Base-by-base conservation (phyloP, 1,140 invertebrate genomes). In the Scylla paramamosain region DNA sequence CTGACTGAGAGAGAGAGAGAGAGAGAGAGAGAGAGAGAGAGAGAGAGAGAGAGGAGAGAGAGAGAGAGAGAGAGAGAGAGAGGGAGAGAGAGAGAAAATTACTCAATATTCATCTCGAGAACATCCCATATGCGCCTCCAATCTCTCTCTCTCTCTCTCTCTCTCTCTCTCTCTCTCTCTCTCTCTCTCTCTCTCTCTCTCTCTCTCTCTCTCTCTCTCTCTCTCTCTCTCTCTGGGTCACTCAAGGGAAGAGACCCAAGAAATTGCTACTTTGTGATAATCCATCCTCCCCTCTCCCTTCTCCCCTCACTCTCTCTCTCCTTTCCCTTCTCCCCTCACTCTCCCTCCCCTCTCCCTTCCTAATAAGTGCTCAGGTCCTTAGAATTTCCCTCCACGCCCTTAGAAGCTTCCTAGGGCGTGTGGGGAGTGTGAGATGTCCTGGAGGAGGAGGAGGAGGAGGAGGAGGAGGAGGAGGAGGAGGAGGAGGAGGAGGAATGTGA, bases 151-250 rank as follows among this genome's bases (percentile, higher is more conserved):
- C 8, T 25, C 39, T 29, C 39, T 87, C 39, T 84, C n/a, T 87
- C 86, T 87, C 86, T 32, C 31, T 45, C 39, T 87, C 31, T 87
- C 6, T 6, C 87, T 39, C 20, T 89, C 28, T 39, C 87, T 89
- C 14, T 39, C 32, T 89, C 14, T 89, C 87, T 89, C 28, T 39
- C 87, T 88, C 87, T 88, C 28, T 88, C 87, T 88, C 28, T 31
- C 31, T 88, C 6, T 6, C 87, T 39, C 20, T 89, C 28, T 39
- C 87, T 89, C 14, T 39, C 32, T 89, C 14, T 89, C 87, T 89
- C 28, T 39, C 87, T 88, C 87, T 32, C 4, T 88, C 31, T 39
- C 28, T 31, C 8, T 4, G 20, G 20, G 20, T 67, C 59, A 67
- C 59, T 67, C 59, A 16, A 67, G 59, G 20, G 8, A 25, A 16